phyloP scores from a whole-genome alignment of 2,113 vertebrate genomes.

The Crotalus horridus region DNA sequence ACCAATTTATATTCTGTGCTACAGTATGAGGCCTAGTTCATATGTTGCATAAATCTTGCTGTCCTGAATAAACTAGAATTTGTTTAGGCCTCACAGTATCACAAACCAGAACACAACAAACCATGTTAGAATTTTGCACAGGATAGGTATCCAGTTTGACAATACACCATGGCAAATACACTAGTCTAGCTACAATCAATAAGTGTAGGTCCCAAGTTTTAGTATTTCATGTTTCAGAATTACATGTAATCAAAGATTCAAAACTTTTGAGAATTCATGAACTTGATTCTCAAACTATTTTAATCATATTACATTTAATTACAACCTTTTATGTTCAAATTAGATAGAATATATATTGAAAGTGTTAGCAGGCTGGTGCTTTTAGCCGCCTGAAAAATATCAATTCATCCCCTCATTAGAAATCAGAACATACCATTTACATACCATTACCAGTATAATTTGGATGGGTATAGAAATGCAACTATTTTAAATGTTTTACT shows the following conservation, averaged over 20 bases:
- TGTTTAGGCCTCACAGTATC: not conserved
- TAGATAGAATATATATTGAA: conserved; percentile 47
- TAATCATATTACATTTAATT: conserved; percentile 60
- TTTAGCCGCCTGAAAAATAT: conserved; percentile 45
- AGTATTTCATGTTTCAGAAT: not conserved
- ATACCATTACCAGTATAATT: conserved; percentile 13
- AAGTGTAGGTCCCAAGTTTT: not conserved
- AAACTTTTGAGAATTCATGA: conserved; percentile 50
- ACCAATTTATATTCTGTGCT: not conserved
- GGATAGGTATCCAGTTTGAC: not conserved
- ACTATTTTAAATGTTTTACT: conserved; percentile 33
- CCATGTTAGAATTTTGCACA: not conserved
- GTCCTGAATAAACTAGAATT: not conserved
- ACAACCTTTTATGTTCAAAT: conserved; percentile 70
- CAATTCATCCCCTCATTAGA: conserved; percentile 40
- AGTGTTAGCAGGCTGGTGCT: conserved; percentile 46
- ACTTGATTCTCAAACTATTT: conserved; percentile 60
- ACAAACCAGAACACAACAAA: not conserved
- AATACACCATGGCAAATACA: not conserved
- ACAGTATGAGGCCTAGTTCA: not conserved
- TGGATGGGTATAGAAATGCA: conserved; percentile 28
- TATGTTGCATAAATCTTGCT: not conserved
- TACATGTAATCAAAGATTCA: conserved; percentile 63
- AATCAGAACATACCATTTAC: conserved; percentile 45
- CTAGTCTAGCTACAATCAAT: not conserved